Evolutionary conservation across 2,888 invertebrate species (phyloP).

Genomic region (Sturmia bella): DNA sequence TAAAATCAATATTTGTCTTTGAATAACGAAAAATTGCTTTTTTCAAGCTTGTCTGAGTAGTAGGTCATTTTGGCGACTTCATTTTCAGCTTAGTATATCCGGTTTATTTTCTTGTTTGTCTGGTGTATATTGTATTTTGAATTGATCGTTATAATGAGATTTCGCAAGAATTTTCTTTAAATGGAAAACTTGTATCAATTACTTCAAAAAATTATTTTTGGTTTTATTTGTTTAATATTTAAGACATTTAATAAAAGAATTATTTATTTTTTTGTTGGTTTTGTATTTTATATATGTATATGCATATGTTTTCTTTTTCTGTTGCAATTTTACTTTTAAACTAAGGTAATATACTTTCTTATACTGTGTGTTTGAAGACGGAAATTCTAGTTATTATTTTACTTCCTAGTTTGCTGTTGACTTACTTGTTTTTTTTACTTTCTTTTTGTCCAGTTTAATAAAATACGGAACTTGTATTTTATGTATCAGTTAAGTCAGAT

Average conservation of each 20-base stretch:
- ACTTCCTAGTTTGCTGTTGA: conserved; percentile 40
- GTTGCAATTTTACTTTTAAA: conserved; percentile 34
- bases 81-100: conserved; percentile 61
- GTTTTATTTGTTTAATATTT: conserved; percentile 51
- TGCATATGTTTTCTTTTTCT: conserved; percentile 2
- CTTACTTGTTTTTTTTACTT: conserved; percentile 29
- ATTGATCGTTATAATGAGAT: conserved; percentile 22
- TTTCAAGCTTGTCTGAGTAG: conserved; percentile 31
- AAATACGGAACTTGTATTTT: conserved; percentile 47
- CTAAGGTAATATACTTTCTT: conserved; percentile 34
- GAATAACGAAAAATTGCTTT: conserved; percentile 36
- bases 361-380: conserved; percentile 70
- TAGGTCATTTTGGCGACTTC: conserved; percentile 24
- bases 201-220: conserved; percentile 53
- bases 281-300: conserved; percentile 33
- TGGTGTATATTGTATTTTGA: conserved; percentile 42
- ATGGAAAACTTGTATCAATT: conserved; percentile 73
- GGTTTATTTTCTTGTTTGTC: conserved; percentile 59
- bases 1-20: conserved; percentile 2
- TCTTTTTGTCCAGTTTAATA: conserved; percentile 43
- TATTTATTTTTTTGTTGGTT: conserved; percentile 39
- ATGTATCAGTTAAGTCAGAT: conserved; percentile 33
- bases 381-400: conserved; percentile 62
- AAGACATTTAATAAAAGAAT: conserved; percentile 68
- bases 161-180: conserved; percentile 67